These are phyloP conservation scores for Vulpes vulpes DNA, from an alignment of 2,113 vertebrate species.

Conservation along the genomic window DNA sequence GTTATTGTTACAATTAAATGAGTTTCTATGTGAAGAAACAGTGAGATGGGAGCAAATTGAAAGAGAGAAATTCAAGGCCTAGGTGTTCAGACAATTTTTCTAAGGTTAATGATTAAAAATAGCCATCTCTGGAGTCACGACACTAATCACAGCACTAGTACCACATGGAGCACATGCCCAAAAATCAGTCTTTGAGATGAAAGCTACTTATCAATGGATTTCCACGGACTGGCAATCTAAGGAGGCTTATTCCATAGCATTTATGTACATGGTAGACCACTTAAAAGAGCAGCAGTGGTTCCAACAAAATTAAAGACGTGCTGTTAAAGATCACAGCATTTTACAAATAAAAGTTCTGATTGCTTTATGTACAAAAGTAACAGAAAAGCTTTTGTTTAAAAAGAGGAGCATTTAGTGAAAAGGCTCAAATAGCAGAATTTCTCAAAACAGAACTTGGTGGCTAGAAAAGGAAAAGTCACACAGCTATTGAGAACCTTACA, in stretches of 20 bases:
- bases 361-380: not conserved
- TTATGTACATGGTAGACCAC: not conserved
- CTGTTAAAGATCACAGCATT: not conserved
- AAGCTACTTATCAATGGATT: not conserved
- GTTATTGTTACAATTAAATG: not conserved
- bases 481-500: not conserved
- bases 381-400: not conserved
- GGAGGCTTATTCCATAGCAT: fast-evolving
- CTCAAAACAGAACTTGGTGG: not conserved
- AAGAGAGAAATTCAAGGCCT: not conserved
- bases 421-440: not conserved
- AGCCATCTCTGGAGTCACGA: not conserved
- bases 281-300: not conserved
- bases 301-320: not conserved
- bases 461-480: not conserved
- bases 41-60: not conserved
- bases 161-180: too few relatives aligned
- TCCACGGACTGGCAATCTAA: not conserved
- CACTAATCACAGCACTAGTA: not conserved
- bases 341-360: not conserved
- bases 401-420: not conserved
- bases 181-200: not conserved
- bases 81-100: not conserved
- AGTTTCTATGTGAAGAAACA: not conserved
- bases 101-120: not conserved